Base-by-base conservation (phyloP, 2,888 invertebrate genomes). In the Peribatodes rhomboidaria region DNA sequence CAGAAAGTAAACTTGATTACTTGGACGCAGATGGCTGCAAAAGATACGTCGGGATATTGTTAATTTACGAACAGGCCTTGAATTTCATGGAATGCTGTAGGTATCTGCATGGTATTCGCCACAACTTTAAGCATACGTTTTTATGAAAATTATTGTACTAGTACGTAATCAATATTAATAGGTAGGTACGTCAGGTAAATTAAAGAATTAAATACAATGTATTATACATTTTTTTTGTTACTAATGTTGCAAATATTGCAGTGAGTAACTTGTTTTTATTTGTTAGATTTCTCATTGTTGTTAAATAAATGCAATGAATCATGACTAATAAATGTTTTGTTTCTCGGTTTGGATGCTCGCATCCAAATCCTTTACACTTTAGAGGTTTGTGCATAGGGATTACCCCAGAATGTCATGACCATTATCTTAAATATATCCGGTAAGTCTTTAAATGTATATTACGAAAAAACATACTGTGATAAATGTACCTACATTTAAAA, bases 1-100 rank as follows among this genome's bases (percentile, higher is more conserved):
- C 59, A 59, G 31, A 52, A 58, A 52, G 54, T 54, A 59, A 60
- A 60, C 56, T 56, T 65, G 56, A 65, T 65, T 65, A 55, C 6
- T 27, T 4, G 6, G 2, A 4, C 33, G 60, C 42, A 33, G 47
- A 27, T 63, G 58, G 47, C 37, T 50, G 49, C 13, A 60, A n/a
- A 41, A 59, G 53, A 60, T 59, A 37, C 16, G n/a, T 55, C 49
- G 14, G 1, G 11, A 41, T 44, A 57, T 20, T 18, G 37, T 46
- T 47, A 35, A 49, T 49, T 10, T 33, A 41, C 22, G 11, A 22
- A 0, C 13, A 4, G 22, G 16, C 60, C 65, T 60, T 56, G 65
- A 31, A 58, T 63, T 44, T 41, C 11, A 44, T n/a, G 47, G 55
- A 50, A 49, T 64, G 54, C 18, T 2, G 42, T 27, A 18, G n/a